Conservation (phyloP, 2,888 invertebrate genomes). For the Operophtera brumata region DNA sequence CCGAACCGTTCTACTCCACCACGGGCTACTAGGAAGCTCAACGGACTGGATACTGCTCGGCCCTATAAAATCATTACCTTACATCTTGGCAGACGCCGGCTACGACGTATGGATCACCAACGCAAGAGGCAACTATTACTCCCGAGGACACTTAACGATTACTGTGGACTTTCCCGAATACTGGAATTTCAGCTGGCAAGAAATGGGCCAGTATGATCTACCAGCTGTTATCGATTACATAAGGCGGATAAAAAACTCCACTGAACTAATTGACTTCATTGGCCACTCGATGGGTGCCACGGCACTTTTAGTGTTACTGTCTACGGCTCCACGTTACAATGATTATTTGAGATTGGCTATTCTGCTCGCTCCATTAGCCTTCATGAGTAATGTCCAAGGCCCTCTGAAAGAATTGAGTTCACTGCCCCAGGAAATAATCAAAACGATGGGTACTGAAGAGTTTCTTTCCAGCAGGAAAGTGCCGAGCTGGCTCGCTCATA, state of each 20-base stretch:
- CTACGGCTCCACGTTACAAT: conserved; percentile 52
- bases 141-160: conserved; percentile 48
- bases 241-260: conserved; percentile 41
- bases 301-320: conserved; percentile 56
- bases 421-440: conserved; percentile 42
- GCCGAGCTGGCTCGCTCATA: conserved; percentile 46
- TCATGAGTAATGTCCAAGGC: conserved; percentile 51
- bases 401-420: conserved; percentile 48
- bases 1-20: conserved; percentile 56
- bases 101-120: conserved; percentile 83
- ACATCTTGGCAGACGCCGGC: conserved; percentile 76
- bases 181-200: conserved; percentile 64
- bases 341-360: conserved; percentile 55
- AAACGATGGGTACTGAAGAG: conserved; percentile 49
- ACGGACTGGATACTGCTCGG: conserved; percentile 68
- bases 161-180: conserved; percentile 43
- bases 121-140: conserved; percentile 65
- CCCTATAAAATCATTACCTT: conserved; percentile 57
- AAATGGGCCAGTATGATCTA: conserved; percentile 62
- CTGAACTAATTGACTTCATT: conserved; percentile 51
- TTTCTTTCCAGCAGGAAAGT: conserved; percentile 53
- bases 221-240: conserved; percentile 59
- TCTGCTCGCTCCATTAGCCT: conserved; percentile 57
- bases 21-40: conserved; percentile 65
- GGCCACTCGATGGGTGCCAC: conserved; percentile 70